These are phyloP conservation scores for Dendrophyllia cribrosa DNA, from an alignment of 64 coral and sea anemone genomes.

Conservation along the genomic window DNA sequence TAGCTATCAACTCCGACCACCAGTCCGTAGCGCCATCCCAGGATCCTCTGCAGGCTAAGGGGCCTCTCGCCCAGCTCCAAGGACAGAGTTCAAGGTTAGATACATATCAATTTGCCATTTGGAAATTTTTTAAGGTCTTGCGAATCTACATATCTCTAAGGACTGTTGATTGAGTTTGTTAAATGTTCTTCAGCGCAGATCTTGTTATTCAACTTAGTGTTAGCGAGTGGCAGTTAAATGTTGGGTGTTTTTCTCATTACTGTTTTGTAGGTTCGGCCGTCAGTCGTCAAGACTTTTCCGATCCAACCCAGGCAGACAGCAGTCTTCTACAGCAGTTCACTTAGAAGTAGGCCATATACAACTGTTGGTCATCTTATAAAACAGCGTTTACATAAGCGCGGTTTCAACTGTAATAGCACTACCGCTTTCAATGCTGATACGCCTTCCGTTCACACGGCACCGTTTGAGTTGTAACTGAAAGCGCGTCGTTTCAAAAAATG, in stretches of 20 bases:
- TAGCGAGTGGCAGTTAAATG: too few species aligned
- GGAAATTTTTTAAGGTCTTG: not conserved
- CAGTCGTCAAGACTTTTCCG: conserved; percentile 86
- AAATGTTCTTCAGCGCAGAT: not conserved
- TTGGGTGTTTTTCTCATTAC: not conserved
- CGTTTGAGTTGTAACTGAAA: too few species aligned
- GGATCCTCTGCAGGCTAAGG: conserved; percentile 79
- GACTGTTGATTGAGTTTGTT: not conserved
- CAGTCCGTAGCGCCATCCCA: conserved; percentile 67
- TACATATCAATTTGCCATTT: not conserved
- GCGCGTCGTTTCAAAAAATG: too few species aligned
- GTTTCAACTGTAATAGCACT: too few species aligned
- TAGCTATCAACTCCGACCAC: conserved; percentile 88
- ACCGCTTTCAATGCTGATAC: too few species aligned
- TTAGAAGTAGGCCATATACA: conserved; percentile 74
- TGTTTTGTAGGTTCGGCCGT: conserved; percentile 75
- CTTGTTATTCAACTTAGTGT: too few species aligned
- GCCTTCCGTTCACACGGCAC: too few species aligned
- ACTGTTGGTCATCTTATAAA: not conserved
- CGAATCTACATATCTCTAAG: too few species aligned
- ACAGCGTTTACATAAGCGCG: too few species aligned
- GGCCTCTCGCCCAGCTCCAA: conserved; percentile 85
- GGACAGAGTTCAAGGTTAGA: conserved; percentile 88
- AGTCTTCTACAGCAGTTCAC: conserved; percentile 91
- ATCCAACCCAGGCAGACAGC: conserved; percentile 83